These are phyloP conservation scores for Apodemia zela DNA, from an alignment of 2,888 invertebrate species.

Conservation along the genomic window DNA sequence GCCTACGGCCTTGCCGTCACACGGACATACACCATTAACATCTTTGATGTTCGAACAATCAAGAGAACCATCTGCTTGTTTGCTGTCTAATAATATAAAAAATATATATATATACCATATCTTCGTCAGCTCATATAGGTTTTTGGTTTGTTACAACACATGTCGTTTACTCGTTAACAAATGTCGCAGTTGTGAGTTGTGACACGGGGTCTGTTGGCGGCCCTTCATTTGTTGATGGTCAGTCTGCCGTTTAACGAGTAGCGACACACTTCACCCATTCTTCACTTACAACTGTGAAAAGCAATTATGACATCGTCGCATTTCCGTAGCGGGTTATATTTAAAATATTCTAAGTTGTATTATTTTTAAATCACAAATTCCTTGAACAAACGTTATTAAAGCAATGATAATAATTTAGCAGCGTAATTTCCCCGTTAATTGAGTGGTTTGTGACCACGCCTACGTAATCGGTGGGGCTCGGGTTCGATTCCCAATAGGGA, in stretches of 20 bases:
- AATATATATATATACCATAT: not conserved
- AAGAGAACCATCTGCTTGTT: no score
- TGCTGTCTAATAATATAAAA: no score
- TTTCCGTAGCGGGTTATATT: not conserved
- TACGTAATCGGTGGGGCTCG: no score
- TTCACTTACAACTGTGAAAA: constrained; percentile 16
- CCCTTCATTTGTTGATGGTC: constrained; percentile 45
- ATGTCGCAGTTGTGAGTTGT: constrained; percentile 54
- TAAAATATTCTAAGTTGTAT: not conserved
- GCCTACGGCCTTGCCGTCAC: no score
- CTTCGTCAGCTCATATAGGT: not conserved
- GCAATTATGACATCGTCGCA: not conserved
- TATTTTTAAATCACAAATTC: no score
- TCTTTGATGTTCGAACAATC: no score
- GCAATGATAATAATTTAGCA: no score
- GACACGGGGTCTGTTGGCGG: constrained; percentile 38
- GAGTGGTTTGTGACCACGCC: no score
- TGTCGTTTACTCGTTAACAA: constrained; percentile 60
- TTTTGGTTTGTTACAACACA: constrained; percentile 44
- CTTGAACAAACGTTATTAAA: no score
- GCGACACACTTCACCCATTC: constrained; percentile 6
- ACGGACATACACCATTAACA: no score
- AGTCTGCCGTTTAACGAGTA: constrained; percentile 3
- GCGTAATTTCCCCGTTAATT: no score
- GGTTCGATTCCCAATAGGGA: no score